Percentiles rank a stretch among this genome's conserved stretches.
These are phyloP conservation scores for Crenichthys baileyi DNA, from an alignment of 2,797 vertebrate species.

Conservation along the genomic window DNA sequence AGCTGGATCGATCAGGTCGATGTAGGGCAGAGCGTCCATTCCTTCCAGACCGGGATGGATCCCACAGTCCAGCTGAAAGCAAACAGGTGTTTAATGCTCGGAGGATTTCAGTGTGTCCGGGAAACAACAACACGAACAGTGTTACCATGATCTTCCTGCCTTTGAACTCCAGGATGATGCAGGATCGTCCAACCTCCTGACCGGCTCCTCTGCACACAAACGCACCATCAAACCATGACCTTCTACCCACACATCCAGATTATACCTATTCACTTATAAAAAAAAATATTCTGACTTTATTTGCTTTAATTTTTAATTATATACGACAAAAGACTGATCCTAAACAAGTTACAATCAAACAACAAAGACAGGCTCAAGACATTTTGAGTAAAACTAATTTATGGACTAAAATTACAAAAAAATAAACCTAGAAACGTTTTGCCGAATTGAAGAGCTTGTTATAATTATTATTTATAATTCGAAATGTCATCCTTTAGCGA, in stretches of 20 bases:
- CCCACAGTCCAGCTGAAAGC: constrained; percentile 89
- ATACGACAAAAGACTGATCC: not conserved
- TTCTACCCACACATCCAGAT: not conserved
- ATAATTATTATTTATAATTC: not conserved
- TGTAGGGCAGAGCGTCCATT: constrained; percentile 96
- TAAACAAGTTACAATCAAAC: not conserved
- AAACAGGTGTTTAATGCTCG: not conserved
- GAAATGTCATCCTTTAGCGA: not conserved
- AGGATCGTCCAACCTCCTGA: constrained; percentile 95
- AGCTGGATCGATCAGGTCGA: constrained; percentile 94
- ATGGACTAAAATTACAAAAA: not conserved
- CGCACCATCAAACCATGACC: not conserved
- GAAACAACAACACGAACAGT: not conserved
- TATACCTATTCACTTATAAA: too few relatives aligned
- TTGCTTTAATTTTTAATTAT: not conserved
- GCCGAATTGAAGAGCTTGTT: not conserved
- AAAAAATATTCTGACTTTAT: not conserved
- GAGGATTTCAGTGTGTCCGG: not conserved
- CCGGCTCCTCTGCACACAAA: constrained; percentile 88
- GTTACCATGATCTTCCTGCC: constrained; percentile 97
- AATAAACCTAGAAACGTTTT: not conserved
- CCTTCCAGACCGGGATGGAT: constrained; percentile 96
- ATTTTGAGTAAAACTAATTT: not conserved
- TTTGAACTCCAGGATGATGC: constrained; percentile 96
- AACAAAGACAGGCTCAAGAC: too few relatives aligned